Percentiles rank a stretch among this genome's conserved stretches.
Evolutionary conservation across 2,113 vertebrate species (phyloP).

Genomic region (Smithornis capensis): DNA sequence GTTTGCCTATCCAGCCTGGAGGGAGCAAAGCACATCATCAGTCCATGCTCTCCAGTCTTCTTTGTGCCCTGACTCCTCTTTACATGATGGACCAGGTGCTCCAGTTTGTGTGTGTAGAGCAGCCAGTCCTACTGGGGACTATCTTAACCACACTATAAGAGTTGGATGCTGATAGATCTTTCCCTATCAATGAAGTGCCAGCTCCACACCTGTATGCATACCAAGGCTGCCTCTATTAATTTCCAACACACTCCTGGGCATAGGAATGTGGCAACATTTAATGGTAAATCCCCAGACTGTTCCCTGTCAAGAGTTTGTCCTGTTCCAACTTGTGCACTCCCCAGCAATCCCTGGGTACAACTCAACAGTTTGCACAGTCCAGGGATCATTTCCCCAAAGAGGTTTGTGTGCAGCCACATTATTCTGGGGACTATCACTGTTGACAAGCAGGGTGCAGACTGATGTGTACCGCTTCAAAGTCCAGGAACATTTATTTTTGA

Average conservation of each 20-base stretch:
- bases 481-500: background rate
- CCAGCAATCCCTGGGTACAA: background rate
- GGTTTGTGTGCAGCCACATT: background rate
- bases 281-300: background rate
- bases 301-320: background rate
- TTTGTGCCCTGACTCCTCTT: background rate
- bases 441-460: background rate
- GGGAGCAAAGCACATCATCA: background rate
- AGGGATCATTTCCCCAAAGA: background rate
- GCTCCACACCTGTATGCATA: background rate
- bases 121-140: background rate
- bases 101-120: background rate
- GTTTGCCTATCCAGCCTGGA: background rate
- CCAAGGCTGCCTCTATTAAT: background rate
- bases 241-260: background rate
- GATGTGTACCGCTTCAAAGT: background rate
- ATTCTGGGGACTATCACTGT: background rate
- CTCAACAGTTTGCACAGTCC: background rate
- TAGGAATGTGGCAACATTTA: background rate
- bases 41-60: background rate
- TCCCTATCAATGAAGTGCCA: background rate
- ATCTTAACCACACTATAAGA: background rate
- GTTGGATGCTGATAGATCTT: background rate
- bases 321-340: background rate
- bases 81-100: background rate